These are phyloP conservation scores for Eupithecia tripunctaria DNA, from an alignment of 2,888 invertebrate species.

Conservation along the genomic window DNA sequence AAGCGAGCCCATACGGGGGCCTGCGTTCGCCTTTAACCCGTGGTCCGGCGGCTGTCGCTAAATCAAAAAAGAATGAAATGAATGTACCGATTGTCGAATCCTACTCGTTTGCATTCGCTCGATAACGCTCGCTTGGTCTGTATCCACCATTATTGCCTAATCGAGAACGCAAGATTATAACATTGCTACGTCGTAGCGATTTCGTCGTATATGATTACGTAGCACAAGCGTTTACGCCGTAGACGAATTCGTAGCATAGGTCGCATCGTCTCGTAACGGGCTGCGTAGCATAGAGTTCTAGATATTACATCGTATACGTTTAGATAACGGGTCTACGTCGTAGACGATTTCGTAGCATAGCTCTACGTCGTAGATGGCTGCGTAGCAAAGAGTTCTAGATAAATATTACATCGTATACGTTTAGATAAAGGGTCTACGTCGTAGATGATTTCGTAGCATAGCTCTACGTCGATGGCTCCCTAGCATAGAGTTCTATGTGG, in stretches of 20 bases:
- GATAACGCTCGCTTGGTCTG: too few relatives aligned
- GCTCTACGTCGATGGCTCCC: neutral
- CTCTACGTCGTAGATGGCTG: neutral
- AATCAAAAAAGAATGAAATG: too few relatives aligned
- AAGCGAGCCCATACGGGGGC: too few relatives aligned
- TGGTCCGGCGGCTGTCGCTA: too few relatives aligned
- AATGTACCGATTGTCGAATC: too few relatives aligned
- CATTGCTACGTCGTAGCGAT: neutral
- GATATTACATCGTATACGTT: neutral
- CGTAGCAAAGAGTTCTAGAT: neutral
- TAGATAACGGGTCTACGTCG: neutral
- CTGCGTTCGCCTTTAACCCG: too few relatives aligned
- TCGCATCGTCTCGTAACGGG: neutral
- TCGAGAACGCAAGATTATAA: neutral
- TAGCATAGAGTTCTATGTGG: neutral
- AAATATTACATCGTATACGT: neutral
- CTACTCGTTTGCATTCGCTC: too few relatives aligned
- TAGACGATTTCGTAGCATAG: neutral
- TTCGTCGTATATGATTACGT: neutral
- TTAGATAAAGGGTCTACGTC: neutral
- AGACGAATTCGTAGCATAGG: neutral
- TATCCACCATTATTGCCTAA: neutral
- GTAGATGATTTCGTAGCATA: neutral
- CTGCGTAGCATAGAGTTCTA: neutral
- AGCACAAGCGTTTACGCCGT: neutral